Conservation (phyloP, 2,888 invertebrate genomes). For the Agrotis puta region DNA sequence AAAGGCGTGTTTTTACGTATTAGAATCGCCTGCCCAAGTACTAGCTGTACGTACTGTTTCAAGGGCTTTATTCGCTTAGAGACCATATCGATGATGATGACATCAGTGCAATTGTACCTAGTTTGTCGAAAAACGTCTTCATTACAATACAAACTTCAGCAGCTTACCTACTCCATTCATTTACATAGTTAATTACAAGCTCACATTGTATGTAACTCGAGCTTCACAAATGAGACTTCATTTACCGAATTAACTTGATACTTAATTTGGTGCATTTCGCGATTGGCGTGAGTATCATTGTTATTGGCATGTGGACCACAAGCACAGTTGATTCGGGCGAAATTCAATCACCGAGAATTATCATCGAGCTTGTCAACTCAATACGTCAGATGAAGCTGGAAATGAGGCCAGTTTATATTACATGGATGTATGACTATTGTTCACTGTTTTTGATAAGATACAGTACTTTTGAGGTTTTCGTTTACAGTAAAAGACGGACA, state of each 20-base stretch:
- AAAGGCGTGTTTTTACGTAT: too few relatives aligned
- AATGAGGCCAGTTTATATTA: conserved; percentile 13
- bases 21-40: too few relatives aligned
- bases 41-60: too few relatives aligned
- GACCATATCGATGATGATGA: too few relatives aligned
- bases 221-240: conserved; percentile 19
- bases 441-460: background rate
- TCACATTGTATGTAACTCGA: conserved; percentile 3
- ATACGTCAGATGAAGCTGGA: conserved; percentile 12
- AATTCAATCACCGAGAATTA: conserved; percentile 52
- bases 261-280: conserved; percentile 24
- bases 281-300: conserved; percentile 20
- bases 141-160: background rate
- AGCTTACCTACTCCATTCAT: conserved; percentile 8
- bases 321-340: conserved; percentile 17
- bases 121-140: background rate
- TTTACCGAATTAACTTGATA: conserved; percentile 34
- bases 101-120: too few relatives aligned
- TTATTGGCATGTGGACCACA: conserved; percentile 38
- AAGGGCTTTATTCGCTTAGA: too few relatives aligned
- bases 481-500: background rate
- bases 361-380: conserved; percentile 42
- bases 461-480: background rate
- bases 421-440: conserved; percentile 7
- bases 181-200: conserved; percentile 15